Conservation (phyloP, 2,888 invertebrate species). For the Chamaedrilus cognettii region DNA sequence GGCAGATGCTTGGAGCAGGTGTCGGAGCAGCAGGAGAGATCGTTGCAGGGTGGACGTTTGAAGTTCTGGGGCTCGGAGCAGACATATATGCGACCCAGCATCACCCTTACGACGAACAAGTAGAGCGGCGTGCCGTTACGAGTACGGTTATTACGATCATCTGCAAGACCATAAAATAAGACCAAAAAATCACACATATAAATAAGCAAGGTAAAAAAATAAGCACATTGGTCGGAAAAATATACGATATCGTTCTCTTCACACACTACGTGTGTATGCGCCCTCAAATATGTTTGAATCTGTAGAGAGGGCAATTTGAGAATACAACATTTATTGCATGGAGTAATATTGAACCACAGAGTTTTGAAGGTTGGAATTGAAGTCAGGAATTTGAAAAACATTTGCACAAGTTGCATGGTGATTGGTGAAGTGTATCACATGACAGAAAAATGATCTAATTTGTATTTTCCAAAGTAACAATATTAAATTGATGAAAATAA, state of each 20-base stretch:
- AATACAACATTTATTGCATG: too few species aligned
- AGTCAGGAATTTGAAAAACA: too few species aligned
- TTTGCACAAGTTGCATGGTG: too few species aligned
- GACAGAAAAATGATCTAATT: too few species aligned
- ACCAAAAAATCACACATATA: background rate
- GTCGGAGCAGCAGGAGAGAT: constrained; percentile 7
- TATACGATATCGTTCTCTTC: background rate
- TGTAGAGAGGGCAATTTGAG: too few species aligned
- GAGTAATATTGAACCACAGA: too few species aligned
- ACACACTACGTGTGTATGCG: too few species aligned
- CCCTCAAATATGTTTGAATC: too few species aligned
- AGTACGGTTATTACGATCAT: constrained; percentile 11
- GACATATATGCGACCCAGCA: constrained; percentile 18
- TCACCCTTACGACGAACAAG: constrained; percentile 20
- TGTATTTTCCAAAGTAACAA: too few species aligned
- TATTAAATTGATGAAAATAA: too few species aligned
- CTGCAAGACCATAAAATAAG: constrained; percentile 2
- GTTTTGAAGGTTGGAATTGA: too few species aligned
- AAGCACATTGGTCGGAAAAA: background rate
- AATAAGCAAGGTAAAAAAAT: background rate
- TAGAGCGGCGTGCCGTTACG: constrained; percentile 12
- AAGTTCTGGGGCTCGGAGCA: constrained; percentile 11
- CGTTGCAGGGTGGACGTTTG: constrained; percentile 14
- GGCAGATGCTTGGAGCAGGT: background rate
- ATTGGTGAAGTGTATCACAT: too few species aligned